These are phyloP conservation scores for Epicampocera succincta DNA, from an alignment of 2,888 invertebrate genomes.

Conservation along the genomic window DNA sequence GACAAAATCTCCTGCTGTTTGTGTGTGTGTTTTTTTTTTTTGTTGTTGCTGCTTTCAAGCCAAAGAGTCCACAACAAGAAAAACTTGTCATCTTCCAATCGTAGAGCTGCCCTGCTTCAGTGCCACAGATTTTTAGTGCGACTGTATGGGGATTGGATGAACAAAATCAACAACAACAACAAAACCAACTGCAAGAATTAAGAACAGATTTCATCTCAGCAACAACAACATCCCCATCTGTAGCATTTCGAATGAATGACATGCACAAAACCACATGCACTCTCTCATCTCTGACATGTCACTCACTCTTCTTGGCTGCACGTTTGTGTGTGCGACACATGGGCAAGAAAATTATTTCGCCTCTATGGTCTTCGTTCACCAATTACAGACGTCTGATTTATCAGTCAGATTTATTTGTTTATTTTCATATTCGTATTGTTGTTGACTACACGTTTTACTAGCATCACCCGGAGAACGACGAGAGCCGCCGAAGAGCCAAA, in stretches of 20 bases:
- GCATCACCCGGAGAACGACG: conserved; percentile 27
- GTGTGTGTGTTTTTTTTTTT: no score
- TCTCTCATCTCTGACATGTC: conserved; percentile 27
- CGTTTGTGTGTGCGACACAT: not conserved
- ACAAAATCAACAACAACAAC: not conserved
- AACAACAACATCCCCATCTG: conserved; percentile 51
- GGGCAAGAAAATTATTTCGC: conserved; percentile 13
- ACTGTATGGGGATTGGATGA: conserved; percentile 47
- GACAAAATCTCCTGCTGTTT: conserved; percentile 56
- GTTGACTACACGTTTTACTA: conserved; percentile 34
- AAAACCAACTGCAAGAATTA: conserved; percentile 17
- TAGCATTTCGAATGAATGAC: conserved; percentile 1
- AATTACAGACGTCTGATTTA: conserved; percentile 66
- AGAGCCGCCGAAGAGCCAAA: not conserved
- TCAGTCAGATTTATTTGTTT: conserved; percentile 71
- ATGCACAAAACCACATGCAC: not conserved
- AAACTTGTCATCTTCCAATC: conserved; percentile 68
- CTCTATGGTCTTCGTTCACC: conserved; percentile 59
- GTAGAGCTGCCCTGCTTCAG: conserved; percentile 49
- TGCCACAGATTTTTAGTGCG: conserved; percentile 61
- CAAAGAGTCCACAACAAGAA: conserved; percentile 32
- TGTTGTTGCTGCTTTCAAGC: conserved; percentile 23
- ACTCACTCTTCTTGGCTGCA: not conserved
- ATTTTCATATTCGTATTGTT: conserved; percentile 59
- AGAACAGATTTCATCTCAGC: conserved; percentile 59